Percentiles rank a stretch among this genome's conserved stretches.
Conservation (phyloP, 2,888 invertebrate genomes). For the Xylota segnis region DNA sequence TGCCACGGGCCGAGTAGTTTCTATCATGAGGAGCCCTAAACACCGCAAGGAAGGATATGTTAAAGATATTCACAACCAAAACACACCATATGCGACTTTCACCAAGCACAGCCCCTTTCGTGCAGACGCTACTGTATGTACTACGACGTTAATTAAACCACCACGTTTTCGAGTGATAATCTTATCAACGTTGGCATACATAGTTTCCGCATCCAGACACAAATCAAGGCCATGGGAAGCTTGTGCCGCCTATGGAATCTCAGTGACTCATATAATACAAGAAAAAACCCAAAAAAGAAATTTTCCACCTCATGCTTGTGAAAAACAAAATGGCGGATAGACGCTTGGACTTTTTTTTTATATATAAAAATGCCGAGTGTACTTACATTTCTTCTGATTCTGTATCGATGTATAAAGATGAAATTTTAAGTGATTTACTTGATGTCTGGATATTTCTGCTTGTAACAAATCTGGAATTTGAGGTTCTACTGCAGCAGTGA, state of each 20-base stretch:
- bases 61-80: neutral
- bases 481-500: conserved; percentile 62
- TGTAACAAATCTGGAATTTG: conserved; percentile 16
- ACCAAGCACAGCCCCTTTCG: neutral
- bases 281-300: conserved; percentile 21
- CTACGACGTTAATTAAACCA: conserved; percentile 20
- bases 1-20: conserved; percentile 79
- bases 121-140: conserved; percentile 20
- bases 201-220: neutral
- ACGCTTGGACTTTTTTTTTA: conserved; percentile 38
- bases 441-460: conserved; percentile 49
- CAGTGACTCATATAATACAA: conserved; percentile 45
- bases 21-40: conserved; percentile 83
- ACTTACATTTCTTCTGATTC: conserved; percentile 82
- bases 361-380: conserved; percentile 20
- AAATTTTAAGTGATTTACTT: conserved; percentile 46
- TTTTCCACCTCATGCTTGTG: conserved; percentile 27
- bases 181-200: conserved; percentile 12
- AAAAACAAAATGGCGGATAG: conserved; percentile 70
- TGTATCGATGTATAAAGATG: conserved; percentile 63
- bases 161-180: conserved; percentile 13
- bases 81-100: too few species aligned
- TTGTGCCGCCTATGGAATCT: neutral
- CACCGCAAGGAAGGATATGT: neutral
- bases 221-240: conserved; percentile 43